phyloP scores from a whole-genome alignment of 2,888 invertebrate species.

The Cheilosia vulpina region DNA sequence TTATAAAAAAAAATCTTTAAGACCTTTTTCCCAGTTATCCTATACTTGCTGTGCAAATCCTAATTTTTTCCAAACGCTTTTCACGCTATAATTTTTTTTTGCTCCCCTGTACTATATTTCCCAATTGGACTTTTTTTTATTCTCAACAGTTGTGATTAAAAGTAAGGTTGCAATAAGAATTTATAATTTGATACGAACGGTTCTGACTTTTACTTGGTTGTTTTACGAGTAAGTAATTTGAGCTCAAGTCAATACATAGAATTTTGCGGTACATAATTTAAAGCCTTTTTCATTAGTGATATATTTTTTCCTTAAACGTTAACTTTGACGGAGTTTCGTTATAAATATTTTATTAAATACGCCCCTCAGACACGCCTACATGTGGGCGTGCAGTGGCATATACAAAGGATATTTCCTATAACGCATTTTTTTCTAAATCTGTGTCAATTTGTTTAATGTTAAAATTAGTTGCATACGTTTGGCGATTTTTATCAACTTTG shows the following conservation, averaged over 20 bases:
- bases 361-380: no score
- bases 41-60: slow-evolving; percentile 41
- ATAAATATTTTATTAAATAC: no score
- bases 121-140: neutral
- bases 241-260: neutral
- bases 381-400: no score
- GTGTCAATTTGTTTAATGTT: no score
- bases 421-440: no score
- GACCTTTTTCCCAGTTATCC: slow-evolving; percentile 3
- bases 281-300: no score
- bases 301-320: no score
- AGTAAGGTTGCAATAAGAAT: slow-evolving; percentile 4
- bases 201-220: neutral
- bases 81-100: slow-evolving; percentile 55
- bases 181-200: neutral
- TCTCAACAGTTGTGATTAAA: slow-evolving; percentile 19
- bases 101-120: slow-evolving; percentile 38
- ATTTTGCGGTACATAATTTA: no score
- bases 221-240: neutral
- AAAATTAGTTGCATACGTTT: no score
- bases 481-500: no score
- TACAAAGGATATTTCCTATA: no score
- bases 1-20: neutral
- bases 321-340: no score
- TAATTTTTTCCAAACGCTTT: slow-evolving; percentile 52